Percentiles rank a stretch among this genome's conserved stretches.
phyloP scores from a whole-genome alignment of 2,113 vertebrate species.

The Erythrolamprus reginae region DNA sequence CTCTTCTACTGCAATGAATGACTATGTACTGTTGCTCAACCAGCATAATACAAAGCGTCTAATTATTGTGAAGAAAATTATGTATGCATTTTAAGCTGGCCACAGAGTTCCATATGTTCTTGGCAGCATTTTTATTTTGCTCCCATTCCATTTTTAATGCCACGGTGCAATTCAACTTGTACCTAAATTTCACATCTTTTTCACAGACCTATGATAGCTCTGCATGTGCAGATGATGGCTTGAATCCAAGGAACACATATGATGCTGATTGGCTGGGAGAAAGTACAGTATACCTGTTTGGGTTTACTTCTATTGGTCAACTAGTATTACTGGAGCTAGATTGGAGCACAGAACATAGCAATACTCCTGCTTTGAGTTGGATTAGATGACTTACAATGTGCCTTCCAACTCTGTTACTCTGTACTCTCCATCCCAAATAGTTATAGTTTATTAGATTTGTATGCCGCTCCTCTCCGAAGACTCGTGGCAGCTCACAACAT shows the following conservation, averaged over 20 bases:
- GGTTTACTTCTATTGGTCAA: not conserved
- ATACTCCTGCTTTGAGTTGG: too few relatives aligned
- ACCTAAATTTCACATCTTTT: constrained; percentile 6
- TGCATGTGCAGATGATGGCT: not conserved
- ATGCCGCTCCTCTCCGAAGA: too few relatives aligned
- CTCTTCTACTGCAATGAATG: constrained; percentile 12
- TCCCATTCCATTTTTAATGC: constrained; percentile 22
- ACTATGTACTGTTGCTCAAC: not conserved
- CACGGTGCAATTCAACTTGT: not conserved
- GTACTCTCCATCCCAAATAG: not conserved
- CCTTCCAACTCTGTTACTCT: too few relatives aligned
- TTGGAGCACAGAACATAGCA: not conserved
- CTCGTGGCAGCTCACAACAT: too few relatives aligned
- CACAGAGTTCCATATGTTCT: not conserved
- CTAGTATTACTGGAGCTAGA: not conserved
- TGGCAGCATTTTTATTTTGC: constrained; percentile 18
- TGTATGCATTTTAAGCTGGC: constrained; percentile 12
- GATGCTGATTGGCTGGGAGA: not conserved
- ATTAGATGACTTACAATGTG: too few relatives aligned
- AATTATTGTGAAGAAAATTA: constrained; percentile 17
- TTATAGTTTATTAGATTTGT: too few relatives aligned
- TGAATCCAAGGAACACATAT: not conserved
- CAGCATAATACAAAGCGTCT: constrained; percentile 1
- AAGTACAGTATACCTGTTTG: too few relatives aligned
- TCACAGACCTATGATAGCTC: not conserved